Conservation (phyloP, 1,140 invertebrate species). For the Diplogasteroides magnus region DNA sequence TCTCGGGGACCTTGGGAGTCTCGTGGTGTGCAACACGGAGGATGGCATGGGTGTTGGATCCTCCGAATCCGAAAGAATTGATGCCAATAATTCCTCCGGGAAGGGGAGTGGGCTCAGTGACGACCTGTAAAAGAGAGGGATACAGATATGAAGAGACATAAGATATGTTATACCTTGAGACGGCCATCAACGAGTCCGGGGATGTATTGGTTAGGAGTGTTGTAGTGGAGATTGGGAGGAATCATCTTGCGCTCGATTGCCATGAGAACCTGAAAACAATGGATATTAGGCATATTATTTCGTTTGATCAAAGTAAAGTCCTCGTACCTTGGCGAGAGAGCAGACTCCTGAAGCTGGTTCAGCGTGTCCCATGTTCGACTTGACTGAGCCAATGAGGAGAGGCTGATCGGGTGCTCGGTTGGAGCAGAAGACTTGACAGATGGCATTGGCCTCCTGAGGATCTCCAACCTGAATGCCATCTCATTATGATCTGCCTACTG, state of each 20-base stretch:
- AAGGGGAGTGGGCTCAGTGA: constrained; percentile 72
- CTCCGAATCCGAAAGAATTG: constrained; percentile 96
- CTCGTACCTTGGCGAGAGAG: constrained; percentile 59
- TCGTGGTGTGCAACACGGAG: constrained; percentile 57
- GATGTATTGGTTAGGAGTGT: constrained; percentile 78
- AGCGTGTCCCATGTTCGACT: constrained; percentile 95
- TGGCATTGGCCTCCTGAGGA: constrained; percentile 88
- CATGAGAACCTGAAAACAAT: constrained; percentile 54
- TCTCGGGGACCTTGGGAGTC: constrained; percentile 44
- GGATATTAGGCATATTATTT: not conserved
- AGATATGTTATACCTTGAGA: constrained; percentile 62
- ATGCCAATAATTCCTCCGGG: constrained; percentile 77
- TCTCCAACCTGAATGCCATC: constrained; percentile 70
- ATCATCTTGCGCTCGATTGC: constrained; percentile 81
- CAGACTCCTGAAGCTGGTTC: constrained; percentile 81
- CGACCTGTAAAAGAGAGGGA: constrained; percentile 67
- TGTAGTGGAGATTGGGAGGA: constrained; percentile 82
- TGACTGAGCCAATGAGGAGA: constrained; percentile 85
- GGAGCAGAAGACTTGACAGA: constrained; percentile 83
- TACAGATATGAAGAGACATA: not conserved
- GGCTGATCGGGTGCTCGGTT: constrained; percentile 62
- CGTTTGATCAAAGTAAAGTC: too few relatives aligned
- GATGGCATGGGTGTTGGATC: constrained; percentile 86
- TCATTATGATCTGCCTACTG: not conserved
- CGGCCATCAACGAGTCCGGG: constrained; percentile 77